These are phyloP conservation scores for Podotricha telesiphe DNA, from an alignment of 2,888 invertebrate species.

Conservation along the genomic window DNA sequence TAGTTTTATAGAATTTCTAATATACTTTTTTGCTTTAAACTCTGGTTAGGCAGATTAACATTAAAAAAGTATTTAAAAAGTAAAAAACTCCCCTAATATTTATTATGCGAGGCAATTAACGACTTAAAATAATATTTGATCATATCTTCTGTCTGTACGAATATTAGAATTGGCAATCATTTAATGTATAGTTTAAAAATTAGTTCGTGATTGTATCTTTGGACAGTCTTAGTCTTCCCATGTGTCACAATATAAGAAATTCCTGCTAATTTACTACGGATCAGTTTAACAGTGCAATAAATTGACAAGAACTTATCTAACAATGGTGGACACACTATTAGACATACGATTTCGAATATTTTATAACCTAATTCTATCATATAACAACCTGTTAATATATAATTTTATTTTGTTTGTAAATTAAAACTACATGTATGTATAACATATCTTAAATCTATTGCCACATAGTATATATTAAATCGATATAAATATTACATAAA, in stretches of 20 bases:
- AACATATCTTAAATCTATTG: neutral
- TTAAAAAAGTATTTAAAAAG: too few species aligned
- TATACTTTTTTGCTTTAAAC: too few species aligned
- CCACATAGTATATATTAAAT: neutral
- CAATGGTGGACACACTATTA: neutral
- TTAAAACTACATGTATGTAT: slow-evolving; percentile 9
- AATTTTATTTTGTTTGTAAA: neutral
- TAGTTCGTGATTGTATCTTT: neutral
- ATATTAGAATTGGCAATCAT: neutral
- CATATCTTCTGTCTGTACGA: neutral
- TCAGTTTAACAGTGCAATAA: neutral
- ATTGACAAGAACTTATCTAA: neutral
- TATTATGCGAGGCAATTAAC: neutral
- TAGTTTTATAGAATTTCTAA: too few species aligned
- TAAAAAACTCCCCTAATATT: neutral
- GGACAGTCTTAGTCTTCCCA: neutral
- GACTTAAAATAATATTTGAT: neutral
- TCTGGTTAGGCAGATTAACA: too few species aligned
- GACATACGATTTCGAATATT: slow-evolving; percentile 5
- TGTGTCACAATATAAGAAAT: neutral
- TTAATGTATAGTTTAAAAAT: neutral
- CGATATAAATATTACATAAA: slow-evolving; percentile 2
- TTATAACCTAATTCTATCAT: slow-evolving; percentile 5
- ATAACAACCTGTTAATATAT: neutral
- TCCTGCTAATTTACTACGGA: neutral